These are phyloP conservation scores for Agrochola circellaris DNA, from an alignment of 2,888 invertebrate species.

Conservation along the genomic window DNA sequence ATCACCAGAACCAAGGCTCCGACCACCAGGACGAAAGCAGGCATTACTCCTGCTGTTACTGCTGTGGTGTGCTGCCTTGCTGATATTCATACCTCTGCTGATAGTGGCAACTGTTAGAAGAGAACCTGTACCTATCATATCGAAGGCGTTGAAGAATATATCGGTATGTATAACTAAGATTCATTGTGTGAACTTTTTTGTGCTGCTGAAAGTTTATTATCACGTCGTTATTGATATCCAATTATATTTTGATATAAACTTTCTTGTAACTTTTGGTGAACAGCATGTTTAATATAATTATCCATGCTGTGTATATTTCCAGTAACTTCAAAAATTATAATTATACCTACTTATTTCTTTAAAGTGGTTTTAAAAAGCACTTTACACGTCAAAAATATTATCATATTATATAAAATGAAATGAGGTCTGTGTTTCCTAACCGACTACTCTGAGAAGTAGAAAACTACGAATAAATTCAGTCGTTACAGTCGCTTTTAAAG, in stretches of 20 bases:
- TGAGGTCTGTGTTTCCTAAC: background rate
- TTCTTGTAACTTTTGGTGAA: background rate
- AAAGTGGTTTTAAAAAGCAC: background rate
- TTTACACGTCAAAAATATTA: background rate
- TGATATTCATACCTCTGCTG: slow-evolving; percentile 93
- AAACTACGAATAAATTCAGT: background rate
- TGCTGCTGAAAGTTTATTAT: too few species aligned
- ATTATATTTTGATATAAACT: background rate
- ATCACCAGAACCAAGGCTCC: slow-evolving; percentile 91
- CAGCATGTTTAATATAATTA: background rate
- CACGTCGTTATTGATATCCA: background rate
- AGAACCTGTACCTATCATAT: slow-evolving; percentile 83
- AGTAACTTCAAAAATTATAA: too few species aligned
- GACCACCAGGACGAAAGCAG: slow-evolving; percentile 92
- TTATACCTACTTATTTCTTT: too few species aligned
- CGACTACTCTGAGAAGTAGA: background rate
- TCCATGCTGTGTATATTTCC: background rate
- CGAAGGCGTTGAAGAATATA: slow-evolving; percentile 79
- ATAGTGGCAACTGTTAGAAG: slow-evolving; percentile 85
- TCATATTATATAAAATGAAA: background rate
- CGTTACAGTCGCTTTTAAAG: background rate
- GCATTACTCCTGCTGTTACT: slow-evolving; percentile 91
- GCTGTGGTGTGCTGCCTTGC: slow-evolving; percentile 92
- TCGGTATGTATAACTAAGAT: slow-evolving; percentile 75
- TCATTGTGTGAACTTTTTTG: background rate